Evolutionary conservation across 2,888 invertebrate genomes (phyloP).

Genomic region (Pristionchus japonicus): DNA sequence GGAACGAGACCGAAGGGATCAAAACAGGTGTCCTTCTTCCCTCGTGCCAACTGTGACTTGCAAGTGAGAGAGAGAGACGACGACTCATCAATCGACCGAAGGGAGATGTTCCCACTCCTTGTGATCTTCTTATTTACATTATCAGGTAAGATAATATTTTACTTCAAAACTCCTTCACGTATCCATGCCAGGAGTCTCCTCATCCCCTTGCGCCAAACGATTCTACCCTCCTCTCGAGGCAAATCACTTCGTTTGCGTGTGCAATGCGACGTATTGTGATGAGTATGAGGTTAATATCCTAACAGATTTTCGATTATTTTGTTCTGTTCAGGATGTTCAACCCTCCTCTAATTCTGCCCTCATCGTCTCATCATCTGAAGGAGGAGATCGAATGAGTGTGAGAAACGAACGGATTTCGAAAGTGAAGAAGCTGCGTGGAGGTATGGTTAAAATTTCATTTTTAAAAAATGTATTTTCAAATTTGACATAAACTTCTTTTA

Average conservation of each 20-base stretch:
- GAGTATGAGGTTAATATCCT: slow-evolving; percentile 1
- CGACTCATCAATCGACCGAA: not conserved
- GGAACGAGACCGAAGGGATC: not conserved
- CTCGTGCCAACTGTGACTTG: slow-evolving; percentile 1
- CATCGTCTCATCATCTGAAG: not conserved
- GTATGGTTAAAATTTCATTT: not conserved
- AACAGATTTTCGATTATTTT: no score
- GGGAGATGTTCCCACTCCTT: not conserved
- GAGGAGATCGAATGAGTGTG: not conserved
- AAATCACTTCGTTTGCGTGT: slow-evolving; percentile 32
- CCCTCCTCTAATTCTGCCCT: not conserved
- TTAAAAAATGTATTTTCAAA: not conserved
- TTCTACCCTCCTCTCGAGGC: not conserved
- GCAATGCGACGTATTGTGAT: slow-evolving; percentile 42
- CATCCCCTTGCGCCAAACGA: not conserved
- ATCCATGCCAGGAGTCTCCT: not conserved
- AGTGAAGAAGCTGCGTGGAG: not conserved
- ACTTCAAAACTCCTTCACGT: not conserved
- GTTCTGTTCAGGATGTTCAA: not conserved
- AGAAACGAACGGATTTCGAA: not conserved
- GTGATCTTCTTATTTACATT: not conserved
- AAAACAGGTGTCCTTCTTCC: slow-evolving; percentile 8
- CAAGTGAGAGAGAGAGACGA: not conserved
- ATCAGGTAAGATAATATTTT: not conserved
- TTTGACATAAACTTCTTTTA: no score